Conservation (phyloP, 2,888 invertebrate genomes). For the Ennomos erosarius region DNA sequence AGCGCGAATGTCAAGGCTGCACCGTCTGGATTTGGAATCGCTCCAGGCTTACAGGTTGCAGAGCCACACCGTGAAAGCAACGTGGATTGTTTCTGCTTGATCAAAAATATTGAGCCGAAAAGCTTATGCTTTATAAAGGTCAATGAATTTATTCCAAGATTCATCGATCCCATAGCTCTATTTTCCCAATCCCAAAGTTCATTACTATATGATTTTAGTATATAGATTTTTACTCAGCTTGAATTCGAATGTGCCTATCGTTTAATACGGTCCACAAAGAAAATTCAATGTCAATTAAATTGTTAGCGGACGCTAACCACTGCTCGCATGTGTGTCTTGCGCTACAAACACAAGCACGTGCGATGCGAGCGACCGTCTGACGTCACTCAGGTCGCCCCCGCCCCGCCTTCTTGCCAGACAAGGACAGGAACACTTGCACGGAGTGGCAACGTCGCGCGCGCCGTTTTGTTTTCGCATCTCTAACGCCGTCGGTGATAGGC, state of each 20-base stretch:
- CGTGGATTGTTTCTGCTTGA: slow-evolving; percentile 11
- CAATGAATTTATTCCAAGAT: not conserved
- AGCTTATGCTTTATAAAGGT: not conserved
- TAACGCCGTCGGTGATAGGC: slow-evolving; percentile 74
- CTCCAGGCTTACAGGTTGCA: slow-evolving; percentile 62
- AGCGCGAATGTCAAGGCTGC: slow-evolving; percentile 81
- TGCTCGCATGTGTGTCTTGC: slow-evolving; percentile 72
- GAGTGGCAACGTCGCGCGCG: slow-evolving; percentile 76
- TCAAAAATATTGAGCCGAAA: slow-evolving; percentile 6
- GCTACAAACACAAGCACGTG: slow-evolving; percentile 84
- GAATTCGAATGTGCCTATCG: slow-evolving; percentile 17
- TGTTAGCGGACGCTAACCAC: slow-evolving; percentile 57
- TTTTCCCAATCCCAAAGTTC: not conserved
- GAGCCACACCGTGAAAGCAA: slow-evolving; percentile 21
- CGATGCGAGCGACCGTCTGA: slow-evolving; percentile 68
- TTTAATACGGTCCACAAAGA: slow-evolving; percentile 43
- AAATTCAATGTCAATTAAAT: slow-evolving; percentile 66
- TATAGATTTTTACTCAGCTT: slow-evolving; percentile 1
- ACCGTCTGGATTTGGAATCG: slow-evolving; percentile 75
- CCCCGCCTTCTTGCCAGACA: slow-evolving; percentile 67
- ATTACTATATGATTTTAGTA: not conserved
- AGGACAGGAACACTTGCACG: slow-evolving; percentile 56
- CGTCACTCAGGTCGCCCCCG: slow-evolving; percentile 72
- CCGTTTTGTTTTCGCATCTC: slow-evolving; percentile 79
- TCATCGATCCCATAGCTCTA: not conserved